Base-by-base conservation (phyloP, 2,888 invertebrate genomes). In the Bembecia ichneumoniformis region DNA sequence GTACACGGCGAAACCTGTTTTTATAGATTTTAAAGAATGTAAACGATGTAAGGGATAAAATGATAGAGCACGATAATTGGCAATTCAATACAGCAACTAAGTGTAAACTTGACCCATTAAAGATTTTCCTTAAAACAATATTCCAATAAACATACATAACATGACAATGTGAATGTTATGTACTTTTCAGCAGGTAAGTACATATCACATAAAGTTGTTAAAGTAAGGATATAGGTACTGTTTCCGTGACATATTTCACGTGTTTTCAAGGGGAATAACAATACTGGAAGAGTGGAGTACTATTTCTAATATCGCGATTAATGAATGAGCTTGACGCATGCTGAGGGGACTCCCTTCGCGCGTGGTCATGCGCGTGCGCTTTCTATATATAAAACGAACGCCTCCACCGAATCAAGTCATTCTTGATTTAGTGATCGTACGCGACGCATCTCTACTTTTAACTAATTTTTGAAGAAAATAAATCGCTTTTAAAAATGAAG, bases 401-500 rank as follows among this genome's bases (percentile, higher is more conserved):
- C 62, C 43, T 58, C 56, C 58, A 59, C 59, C 5, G 48, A 53
- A 55, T 55, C 60, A 55, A 63, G 62, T 60, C 71, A 71, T 61
- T 68, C 62, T 45, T 51, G 56, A 52, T 50, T 58, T 47, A 36
- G 46, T 55, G 47, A 51, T 55, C 51, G 48, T 47, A 17, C 34
- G 43, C 49, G n/a, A 14, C 20, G n/a, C 15, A 44, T 3, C 40
- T 40, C 14, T 46, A 3, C 14, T 46, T 20, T 34, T 20, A 7
- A 46, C 4, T 17, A 0, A 46, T 9, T 9, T 45, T 28, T 28
- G 0, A 49, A 55, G 51, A 46, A 51, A 51, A 28, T 9, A 28
- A 9, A 28, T 28, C 9, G 28, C 9, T 28, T 28, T 50, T 17
- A 52, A 81, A 71, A 64, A 87, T 87, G 86, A 86, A 87, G 69